Evolutionary conservation across 2,113 vertebrate species (phyloP), one percentile per base, ranked within the genome.

Genomic region (Corythornis cristatus): DNA sequence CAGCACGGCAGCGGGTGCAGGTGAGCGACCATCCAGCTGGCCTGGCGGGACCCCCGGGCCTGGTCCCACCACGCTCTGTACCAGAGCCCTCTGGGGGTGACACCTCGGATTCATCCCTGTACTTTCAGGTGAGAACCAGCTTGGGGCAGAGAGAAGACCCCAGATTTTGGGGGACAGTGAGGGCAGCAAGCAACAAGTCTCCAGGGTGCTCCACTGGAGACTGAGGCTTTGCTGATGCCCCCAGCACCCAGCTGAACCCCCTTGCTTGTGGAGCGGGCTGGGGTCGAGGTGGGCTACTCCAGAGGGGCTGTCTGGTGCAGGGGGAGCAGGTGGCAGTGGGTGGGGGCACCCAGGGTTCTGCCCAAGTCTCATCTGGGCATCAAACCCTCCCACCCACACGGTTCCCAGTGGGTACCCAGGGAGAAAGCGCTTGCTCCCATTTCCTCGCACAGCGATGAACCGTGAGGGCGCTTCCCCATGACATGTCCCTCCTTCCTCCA

Each of bases 321-420:
- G 16, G 15, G 25, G 10, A 64, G 61, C 0, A 0, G 70, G 40
- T 72, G 33, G 43, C 2, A 4, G 29, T 0, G 3, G n/a, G 11
- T 50, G 29, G 43, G 68, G n/a, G 18, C 11, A 35, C 20, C 20
- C 45, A 25, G 50, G 15, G 25, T 43, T 54, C 33, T 71, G 46
- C 66, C 66, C 2, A 3, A 31, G 53, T 53, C 17, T 91, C 11
- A 3, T 79, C 13, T 40, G 26, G 40, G 15, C 6, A 42, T 42
- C 50, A 76, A 64, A 20, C 11, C 16, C 15, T 21, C 28, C 0
- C 13, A 33, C 16, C 15, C 23, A 22, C 0, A 0, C 1, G 3
- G 53, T 28, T 43, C 45, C 28, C 19, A 25, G 15, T 37, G 76
- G 7, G 7, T 46, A 14, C 21, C 0, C 0, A 0, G 35, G 19